phyloP scores from a whole-genome alignment of 2,113 vertebrate genomes.

The Pyxicephalus adspersus region DNA sequence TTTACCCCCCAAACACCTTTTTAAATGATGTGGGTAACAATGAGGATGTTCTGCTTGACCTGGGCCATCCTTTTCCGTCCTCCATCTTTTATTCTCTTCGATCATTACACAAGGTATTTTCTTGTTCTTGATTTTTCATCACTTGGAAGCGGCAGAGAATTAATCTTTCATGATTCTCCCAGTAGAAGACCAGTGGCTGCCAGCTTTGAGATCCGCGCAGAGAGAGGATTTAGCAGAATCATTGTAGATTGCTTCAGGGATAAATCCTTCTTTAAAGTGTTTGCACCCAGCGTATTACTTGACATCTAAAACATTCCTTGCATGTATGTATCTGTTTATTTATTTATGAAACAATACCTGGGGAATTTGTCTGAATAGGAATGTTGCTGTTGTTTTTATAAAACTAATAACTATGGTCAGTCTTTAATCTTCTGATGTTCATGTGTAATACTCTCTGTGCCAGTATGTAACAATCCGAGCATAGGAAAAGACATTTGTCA shows the following conservation, averaged over 20 bases:
- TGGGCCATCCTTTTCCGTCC: too few relatives aligned
- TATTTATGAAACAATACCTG: background rate
- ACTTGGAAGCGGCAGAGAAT: conserved; percentile 11
- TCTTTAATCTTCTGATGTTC: too few relatives aligned
- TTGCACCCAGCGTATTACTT: background rate
- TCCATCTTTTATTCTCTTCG: too few relatives aligned
- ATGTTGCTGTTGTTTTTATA: background rate
- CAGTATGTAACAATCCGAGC: too few relatives aligned
- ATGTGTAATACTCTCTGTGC: too few relatives aligned
- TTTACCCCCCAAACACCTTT: too few relatives aligned
- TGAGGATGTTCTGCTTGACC: too few relatives aligned
- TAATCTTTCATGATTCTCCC: conserved; percentile 40
- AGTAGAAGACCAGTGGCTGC: conserved; percentile 9
- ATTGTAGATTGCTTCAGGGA: conserved; percentile 12
- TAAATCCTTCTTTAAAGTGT: conserved; percentile 10
- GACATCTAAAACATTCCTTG: background rate
- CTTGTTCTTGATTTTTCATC: background rate
- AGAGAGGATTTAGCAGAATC: conserved; percentile 17
- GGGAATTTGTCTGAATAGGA: background rate
- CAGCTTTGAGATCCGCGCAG: conserved; percentile 2
- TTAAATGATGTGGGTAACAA: too few relatives aligned
- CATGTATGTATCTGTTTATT: conserved; percentile 2
- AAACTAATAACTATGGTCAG: too few relatives aligned
- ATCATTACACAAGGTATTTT: background rate
- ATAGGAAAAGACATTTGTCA: too few relatives aligned